phyloP scores from a whole-genome alignment of 2,797 vertebrate species.

The Vultur gryphus region DNA sequence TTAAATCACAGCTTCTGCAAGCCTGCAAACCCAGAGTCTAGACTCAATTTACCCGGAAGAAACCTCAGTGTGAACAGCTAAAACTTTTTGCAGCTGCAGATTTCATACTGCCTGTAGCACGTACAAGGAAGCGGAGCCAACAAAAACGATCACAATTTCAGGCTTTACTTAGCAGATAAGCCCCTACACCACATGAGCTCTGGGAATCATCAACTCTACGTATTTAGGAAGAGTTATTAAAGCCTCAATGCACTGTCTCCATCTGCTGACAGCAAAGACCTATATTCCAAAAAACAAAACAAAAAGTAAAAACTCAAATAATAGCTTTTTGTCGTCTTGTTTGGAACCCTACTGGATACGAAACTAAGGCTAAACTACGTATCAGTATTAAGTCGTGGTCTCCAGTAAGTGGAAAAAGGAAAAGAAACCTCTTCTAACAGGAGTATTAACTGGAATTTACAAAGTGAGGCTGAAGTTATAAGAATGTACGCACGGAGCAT shows the following conservation, averaged over 20 bases:
- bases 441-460: not conserved
- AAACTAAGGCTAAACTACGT: not conserved
- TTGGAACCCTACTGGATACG: not conserved
- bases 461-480: not conserved
- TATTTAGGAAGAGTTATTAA: not conserved
- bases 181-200: not conserved
- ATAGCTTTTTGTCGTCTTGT: not conserved
- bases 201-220: accelerated
- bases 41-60: not conserved
- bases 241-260: not conserved
- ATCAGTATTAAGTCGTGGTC: accelerated
- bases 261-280: not conserved
- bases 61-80: not conserved
- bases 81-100: not conserved
- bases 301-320: not conserved
- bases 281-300: not conserved
- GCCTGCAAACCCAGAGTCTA: not conserved
- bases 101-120: not conserved
- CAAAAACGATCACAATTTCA: not conserved
- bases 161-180: not conserved
- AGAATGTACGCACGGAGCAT: accelerated
- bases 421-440: not conserved
- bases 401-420: not conserved
- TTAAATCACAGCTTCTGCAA: not conserved
- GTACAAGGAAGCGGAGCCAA: not conserved